Evolutionary conservation across 2,113 vertebrate species (phyloP).

Genomic region (Himantopus leucocephalus): DNA sequence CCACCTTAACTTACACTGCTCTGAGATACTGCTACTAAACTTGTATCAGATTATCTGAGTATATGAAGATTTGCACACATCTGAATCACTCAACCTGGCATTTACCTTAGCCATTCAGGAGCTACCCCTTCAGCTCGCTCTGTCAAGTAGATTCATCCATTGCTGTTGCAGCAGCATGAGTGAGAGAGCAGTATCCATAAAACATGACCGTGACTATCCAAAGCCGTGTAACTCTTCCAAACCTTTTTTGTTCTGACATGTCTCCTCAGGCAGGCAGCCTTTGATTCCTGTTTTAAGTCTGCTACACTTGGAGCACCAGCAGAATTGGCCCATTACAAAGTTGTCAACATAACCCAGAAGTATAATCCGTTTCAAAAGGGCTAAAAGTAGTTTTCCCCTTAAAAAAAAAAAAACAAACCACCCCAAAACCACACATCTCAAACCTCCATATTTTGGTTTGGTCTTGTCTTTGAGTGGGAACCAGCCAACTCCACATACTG

Average conservation of each 20-base stretch:
- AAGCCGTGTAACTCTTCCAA: not conserved
- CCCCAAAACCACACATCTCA: no score
- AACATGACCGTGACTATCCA: not conserved
- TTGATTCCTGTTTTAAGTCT: not conserved
- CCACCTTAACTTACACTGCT: not conserved
- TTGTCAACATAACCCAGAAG: not conserved
- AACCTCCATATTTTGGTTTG: not conserved
- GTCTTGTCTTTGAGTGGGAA: not conserved
- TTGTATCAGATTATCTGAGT: not conserved
- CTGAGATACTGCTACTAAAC: not conserved
- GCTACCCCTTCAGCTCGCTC: not conserved
- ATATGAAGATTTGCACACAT: not conserved
- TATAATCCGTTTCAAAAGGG: not conserved
- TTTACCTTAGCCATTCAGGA: not conserved
- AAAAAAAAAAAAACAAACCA: not conserved
- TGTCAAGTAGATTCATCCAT: not conserved
- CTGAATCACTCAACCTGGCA: not conserved
- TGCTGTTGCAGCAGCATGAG: not conserved
- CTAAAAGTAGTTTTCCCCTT: not conserved
- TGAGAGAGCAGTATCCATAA: not conserved
- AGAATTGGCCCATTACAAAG: not conserved
- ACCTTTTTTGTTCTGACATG: rapidly evolving
- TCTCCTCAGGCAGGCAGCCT: not conserved
- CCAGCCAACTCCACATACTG: not conserved
- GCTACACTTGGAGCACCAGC: not conserved